Percentiles rank a stretch among this genome's conserved stretches.
phyloP scores from a whole-genome alignment of 2,113 vertebrate species.

The Bucco capensis region DNA sequence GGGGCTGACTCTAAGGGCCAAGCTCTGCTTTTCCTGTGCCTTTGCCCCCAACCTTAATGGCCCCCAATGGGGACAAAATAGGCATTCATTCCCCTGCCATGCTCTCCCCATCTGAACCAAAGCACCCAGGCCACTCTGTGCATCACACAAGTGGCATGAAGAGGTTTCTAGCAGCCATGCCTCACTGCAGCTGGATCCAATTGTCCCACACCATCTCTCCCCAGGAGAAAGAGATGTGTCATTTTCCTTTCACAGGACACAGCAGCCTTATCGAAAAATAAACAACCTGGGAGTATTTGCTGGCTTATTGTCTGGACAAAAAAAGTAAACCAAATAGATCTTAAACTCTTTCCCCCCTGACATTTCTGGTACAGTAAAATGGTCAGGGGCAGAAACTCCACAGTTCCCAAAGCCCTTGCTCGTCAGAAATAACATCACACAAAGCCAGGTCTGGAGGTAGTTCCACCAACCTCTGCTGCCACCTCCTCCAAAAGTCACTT shows the following conservation, averaged over 20 bases:
- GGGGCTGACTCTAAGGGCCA: not conserved
- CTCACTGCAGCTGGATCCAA: not conserved
- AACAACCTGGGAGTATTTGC: conserved; percentile 45
- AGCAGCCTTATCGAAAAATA: conserved; percentile 52
- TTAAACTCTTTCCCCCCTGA: conserved; percentile 11
- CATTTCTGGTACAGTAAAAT: not conserved
- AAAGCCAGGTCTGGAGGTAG: not conserved
- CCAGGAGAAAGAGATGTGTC: conserved; percentile 33
- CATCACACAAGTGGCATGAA: not conserved
- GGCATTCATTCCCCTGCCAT: not conserved
- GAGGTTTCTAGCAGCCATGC: not conserved
- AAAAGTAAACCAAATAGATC: conserved; percentile 56
- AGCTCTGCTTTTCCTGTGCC: not conserved
- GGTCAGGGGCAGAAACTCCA: not conserved
- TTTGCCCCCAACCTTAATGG: not conserved
- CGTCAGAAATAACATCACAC: not conserved
- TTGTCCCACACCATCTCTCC: not conserved
- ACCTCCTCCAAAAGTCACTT: not conserved
- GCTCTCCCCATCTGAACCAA: not conserved
- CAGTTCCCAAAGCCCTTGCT: not conserved
- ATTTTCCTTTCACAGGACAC: conserved; percentile 64
- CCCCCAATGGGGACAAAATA: not conserved
- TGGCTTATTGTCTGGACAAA: conserved; percentile 44
- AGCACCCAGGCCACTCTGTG: not conserved
- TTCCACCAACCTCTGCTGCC: rapidly evolving